Percentiles rank a stretch among this genome's conserved stretches.
phyloP scores from a whole-genome alignment of 2,113 vertebrate genomes.

The Micronycteris hirsuta region DNA sequence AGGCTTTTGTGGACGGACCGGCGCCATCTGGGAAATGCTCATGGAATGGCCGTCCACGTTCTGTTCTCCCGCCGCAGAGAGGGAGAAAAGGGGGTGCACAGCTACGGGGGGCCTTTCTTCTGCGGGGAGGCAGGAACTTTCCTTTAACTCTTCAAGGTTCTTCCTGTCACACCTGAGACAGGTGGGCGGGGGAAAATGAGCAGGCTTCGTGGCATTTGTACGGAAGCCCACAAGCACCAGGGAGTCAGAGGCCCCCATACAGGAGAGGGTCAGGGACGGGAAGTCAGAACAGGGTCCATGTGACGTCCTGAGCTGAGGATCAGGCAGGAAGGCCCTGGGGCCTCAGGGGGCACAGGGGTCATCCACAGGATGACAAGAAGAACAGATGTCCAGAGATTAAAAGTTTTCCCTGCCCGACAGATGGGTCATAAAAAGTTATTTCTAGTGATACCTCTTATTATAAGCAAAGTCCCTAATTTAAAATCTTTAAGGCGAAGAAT shows the following conservation, averaged over 20 bases:
- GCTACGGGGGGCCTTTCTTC: not conserved
- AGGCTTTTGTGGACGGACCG: conserved; percentile 35
- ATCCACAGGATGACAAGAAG: not conserved
- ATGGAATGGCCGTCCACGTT: not conserved
- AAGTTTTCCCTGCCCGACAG: not conserved
- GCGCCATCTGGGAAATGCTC: not conserved
- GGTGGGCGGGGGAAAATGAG: too few species aligned
- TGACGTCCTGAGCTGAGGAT: not conserved
- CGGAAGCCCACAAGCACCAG: not conserved
- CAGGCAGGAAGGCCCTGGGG: not conserved
- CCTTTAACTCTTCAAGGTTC: not conserved
- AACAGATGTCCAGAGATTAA: not conserved
- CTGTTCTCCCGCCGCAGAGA: not conserved
- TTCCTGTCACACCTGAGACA: too few species aligned
- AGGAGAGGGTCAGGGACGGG: not conserved
- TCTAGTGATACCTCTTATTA: too few species aligned
- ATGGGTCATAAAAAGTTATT: not conserved
- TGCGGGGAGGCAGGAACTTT: not conserved
- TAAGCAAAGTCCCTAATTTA: not conserved
- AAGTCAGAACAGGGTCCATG: fast-evolving
- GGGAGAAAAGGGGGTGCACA: not conserved
- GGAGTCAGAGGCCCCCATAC: too few species aligned
- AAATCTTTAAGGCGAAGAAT: not conserved
- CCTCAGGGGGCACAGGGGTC: not conserved
- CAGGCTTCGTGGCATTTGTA: fast-evolving